These are phyloP conservation scores for Ciconia maguari DNA, from an alignment of 2,113 vertebrate genomes.

Conservation along the genomic window DNA sequence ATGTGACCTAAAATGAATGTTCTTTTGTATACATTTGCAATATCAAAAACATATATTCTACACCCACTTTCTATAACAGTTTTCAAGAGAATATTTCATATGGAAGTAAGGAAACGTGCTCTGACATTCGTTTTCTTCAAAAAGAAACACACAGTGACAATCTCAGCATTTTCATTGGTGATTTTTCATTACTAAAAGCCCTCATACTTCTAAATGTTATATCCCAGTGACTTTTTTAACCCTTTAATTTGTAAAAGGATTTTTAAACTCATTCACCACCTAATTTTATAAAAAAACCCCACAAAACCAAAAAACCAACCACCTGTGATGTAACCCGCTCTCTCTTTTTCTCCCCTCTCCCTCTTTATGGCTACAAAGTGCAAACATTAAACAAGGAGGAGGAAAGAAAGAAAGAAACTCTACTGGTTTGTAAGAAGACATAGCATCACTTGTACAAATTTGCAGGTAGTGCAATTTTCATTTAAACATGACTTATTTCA, in stretches of 20 bases:
- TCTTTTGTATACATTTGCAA: neutral
- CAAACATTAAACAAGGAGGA: neutral
- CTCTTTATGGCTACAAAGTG: neutral
- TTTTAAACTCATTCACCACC: neutral
- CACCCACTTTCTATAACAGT: neutral
- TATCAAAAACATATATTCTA: neutral
- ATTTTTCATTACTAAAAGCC: neutral
- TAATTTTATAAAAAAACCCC: neutral
- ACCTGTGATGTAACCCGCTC: neutral
- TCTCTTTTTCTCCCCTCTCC: neutral
- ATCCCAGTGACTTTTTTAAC: neutral
- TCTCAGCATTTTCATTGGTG: neutral
- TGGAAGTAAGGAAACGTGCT: neutral
- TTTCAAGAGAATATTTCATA: neutral
- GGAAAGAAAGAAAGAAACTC: neutral
- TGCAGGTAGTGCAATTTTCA: neutral
- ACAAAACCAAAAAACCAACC: too few relatives aligned
- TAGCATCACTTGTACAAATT: neutral
- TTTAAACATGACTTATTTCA: neutral
- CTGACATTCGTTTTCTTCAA: neutral
- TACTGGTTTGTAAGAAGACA: neutral
- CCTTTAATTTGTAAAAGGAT: neutral
- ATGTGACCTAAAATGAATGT: neutral
- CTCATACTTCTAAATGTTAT: neutral
- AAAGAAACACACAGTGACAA: neutral